A percentile compares a stretch with the other conserved stretches of the same genome.
These are phyloP conservation scores for Propithecus perrieri DNA, from an alignment of 2,797 vertebrate genomes.

Conservation along the genomic window DNA sequence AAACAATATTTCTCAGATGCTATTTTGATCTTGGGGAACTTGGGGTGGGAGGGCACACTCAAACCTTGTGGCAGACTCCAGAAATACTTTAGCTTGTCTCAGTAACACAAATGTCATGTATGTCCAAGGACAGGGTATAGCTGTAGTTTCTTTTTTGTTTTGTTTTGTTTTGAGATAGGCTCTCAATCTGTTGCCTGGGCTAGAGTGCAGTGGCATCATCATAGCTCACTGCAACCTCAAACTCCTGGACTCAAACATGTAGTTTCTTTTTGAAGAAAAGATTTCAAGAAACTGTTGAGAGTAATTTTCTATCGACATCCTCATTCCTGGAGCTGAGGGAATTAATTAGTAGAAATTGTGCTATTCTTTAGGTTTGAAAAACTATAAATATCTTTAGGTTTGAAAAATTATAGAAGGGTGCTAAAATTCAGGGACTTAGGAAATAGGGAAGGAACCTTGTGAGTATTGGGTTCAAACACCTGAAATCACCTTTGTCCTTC, in stretches of 20 bases:
- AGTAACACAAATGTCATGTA: background rate
- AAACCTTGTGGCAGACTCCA: background rate
- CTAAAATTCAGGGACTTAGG: background rate
- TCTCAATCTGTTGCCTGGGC: background rate
- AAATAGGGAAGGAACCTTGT: background rate
- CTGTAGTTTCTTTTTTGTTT: background rate
- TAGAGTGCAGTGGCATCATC: background rate
- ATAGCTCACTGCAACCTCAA: background rate
- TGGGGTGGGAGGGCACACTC: background rate
- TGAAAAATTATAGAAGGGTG: background rate
- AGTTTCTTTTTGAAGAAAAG: conserved; percentile 31
- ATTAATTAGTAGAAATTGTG: background rate
- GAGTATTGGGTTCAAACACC: background rate
- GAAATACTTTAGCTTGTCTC: background rate
- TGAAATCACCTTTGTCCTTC: background rate
- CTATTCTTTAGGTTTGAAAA: conserved; percentile 25
- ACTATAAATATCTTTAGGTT: background rate
- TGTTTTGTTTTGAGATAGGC: background rate
- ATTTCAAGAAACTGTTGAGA: background rate
- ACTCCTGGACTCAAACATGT: background rate
- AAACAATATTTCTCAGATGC: background rate
- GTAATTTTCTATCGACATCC: background rate
- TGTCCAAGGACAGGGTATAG: background rate
- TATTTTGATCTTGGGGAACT: background rate
- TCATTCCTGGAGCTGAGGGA: background rate